Conservation (phyloP, 2,797 vertebrate genomes). For the Betta splendens region DNA sequence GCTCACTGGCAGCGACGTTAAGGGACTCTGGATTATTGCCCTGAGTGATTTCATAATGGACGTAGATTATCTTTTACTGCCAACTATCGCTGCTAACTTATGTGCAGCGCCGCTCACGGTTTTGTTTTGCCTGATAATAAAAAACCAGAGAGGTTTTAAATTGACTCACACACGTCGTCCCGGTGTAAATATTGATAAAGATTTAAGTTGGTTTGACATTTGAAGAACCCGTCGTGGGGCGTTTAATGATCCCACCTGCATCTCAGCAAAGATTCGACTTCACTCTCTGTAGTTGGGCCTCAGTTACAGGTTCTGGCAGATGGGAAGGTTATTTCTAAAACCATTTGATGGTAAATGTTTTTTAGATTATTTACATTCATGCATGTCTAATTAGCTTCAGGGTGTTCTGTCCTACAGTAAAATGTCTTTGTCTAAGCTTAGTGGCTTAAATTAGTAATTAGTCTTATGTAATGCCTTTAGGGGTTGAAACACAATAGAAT, state of each 20-base stretch:
- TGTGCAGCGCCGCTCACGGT: slow-evolving; percentile 8
- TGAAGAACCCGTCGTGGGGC: not conserved
- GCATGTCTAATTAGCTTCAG: not conserved
- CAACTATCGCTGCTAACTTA: slow-evolving; percentile 29
- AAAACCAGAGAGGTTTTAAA: slow-evolving; percentile 18
- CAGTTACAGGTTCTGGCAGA: not conserved
- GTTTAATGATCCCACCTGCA: not conserved
- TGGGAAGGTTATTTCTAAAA: not conserved
- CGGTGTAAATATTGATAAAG: slow-evolving; percentile 32
- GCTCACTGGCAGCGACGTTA: slow-evolving; percentile 13
- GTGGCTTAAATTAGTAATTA: too few species aligned
- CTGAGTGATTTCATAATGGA: slow-evolving; percentile 19
- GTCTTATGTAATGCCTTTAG: too few species aligned
- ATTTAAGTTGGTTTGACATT: slow-evolving; percentile 15
- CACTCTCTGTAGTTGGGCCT: not conserved
- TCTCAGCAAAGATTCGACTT: not conserved
- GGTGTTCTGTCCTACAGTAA: not conserved
- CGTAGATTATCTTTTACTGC: slow-evolving; percentile 36
- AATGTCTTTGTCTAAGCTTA: not conserved
- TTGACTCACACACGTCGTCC: slow-evolving; percentile 27
- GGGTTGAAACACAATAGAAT: too few species aligned
- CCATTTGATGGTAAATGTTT: too few species aligned
- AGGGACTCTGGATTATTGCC: slow-evolving; percentile 20
- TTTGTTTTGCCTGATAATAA: slow-evolving; percentile 15
- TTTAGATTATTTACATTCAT: not conserved